These are phyloP conservation scores for Theocolax elegans DNA, from an alignment of 1,140 invertebrate species.

Conservation along the genomic window DNA sequence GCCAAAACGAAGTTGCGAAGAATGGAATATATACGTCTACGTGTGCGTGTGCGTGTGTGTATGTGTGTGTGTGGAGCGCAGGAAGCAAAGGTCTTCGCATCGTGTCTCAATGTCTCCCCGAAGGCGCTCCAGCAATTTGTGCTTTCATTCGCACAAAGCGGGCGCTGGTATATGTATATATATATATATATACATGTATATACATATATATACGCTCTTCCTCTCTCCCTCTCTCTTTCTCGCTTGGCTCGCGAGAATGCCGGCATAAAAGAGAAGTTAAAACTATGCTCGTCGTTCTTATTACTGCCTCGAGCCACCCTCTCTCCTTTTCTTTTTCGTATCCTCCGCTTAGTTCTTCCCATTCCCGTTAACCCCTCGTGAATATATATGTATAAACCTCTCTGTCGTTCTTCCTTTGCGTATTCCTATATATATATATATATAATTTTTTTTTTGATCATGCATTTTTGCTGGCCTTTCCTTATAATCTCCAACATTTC, in stretches of 20 bases:
- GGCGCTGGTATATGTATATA: conserved; percentile 44
- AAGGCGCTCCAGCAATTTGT: conserved; percentile 67
- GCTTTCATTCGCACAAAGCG: conserved; percentile 68
- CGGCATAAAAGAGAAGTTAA: conserved; percentile 69
- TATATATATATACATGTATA: not conserved
- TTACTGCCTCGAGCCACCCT: conserved; percentile 66
- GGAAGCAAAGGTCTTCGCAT: conserved; percentile 49
- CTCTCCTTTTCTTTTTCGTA: conserved; percentile 41
- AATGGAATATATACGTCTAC: not conserved
- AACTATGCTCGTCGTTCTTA: conserved; percentile 69
- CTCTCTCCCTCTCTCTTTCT: not conserved
- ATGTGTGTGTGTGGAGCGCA: conserved; percentile 33
- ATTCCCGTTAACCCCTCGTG: conserved; percentile 11
- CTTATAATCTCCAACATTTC: too few species aligned
- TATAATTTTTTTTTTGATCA: too few species aligned
- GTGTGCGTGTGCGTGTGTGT: too few species aligned
- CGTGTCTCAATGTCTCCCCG: conserved; percentile 68
- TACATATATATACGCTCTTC: conserved; percentile 5
- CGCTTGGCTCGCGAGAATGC: conserved; percentile 53
- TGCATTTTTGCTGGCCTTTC: too few species aligned
- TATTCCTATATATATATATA: too few species aligned
- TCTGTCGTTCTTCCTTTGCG: too few species aligned
- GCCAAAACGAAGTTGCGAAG: conserved; percentile 27
- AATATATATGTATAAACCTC: too few species aligned
- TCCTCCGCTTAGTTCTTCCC: conserved; percentile 34